phyloP scores from a whole-genome alignment of 1,140 invertebrate species.

The Drosophila aff. region DNA sequence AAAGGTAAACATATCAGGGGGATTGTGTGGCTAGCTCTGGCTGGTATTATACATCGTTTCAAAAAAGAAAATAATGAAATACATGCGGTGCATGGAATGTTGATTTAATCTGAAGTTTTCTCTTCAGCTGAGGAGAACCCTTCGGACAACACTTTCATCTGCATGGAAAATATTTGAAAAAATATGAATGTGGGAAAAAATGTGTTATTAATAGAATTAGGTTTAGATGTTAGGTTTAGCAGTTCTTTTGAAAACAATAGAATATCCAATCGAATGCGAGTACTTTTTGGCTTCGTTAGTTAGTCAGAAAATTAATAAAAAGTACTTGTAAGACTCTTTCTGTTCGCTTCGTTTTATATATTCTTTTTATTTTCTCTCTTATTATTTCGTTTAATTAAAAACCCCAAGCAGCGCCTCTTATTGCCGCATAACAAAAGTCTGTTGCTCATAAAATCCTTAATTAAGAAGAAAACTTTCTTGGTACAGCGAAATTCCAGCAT shows the following conservation, averaged over 20 bases:
- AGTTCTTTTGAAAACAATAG: too few species aligned
- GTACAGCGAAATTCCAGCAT: constrained; percentile 6
- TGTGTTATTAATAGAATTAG: not conserved
- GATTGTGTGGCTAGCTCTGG: constrained; percentile 38
- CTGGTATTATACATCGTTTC: constrained; percentile 16
- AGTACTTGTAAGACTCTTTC: too few species aligned
- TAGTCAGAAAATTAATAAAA: too few species aligned
- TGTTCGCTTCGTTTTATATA: too few species aligned
- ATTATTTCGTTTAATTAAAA: constrained; percentile 12
- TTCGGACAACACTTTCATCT: not conserved
- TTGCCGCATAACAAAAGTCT: not conserved
- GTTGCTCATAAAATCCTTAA: constrained; percentile 22
- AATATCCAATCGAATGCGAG: not conserved
- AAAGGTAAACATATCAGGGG: constrained; percentile 57
- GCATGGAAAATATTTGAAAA: not conserved
- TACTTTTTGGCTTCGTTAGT: not conserved
- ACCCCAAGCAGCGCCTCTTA: not conserved
- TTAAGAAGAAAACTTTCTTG: constrained; percentile 21
- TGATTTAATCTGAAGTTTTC: constrained; percentile 1
- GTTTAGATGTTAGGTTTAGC: not conserved
- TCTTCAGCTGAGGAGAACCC: not conserved
- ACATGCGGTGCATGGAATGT: not conserved
- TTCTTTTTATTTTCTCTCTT: not conserved
- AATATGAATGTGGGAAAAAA: not conserved
- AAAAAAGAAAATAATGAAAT: constrained; percentile 1